A percentile compares a stretch with the other conserved stretches of the same genome.
Conservation (phyloP, 2,888 invertebrate genomes). For the Petrolisthes manimaculis region DNA sequence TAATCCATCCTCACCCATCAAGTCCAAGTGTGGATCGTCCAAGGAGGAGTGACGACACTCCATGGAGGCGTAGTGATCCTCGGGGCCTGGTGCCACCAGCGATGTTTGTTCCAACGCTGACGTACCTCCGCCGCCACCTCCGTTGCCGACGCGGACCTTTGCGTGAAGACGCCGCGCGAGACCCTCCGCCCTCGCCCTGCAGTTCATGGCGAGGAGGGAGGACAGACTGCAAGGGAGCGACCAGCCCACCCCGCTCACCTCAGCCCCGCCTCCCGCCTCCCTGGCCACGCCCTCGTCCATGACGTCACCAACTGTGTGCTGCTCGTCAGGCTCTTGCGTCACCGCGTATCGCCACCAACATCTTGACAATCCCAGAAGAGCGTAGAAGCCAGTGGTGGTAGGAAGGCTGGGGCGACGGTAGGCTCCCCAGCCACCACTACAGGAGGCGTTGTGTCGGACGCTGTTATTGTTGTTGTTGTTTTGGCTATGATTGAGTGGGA, state of each 20-base stretch:
- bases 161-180: constrained; percentile 60
- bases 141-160: constrained; percentile 35
- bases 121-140: constrained; percentile 4
- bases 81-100: constrained; percentile 39
- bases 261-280: constrained; percentile 45
- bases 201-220: constrained; percentile 64
- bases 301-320: constrained; percentile 29
- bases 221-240: constrained; percentile 63
- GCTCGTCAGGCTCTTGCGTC: constrained; percentile 25
- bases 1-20: constrained; percentile 23
- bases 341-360: constrained; percentile 50
- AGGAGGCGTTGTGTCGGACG: constrained; percentile 5
- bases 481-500: constrained; percentile 5
- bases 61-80: constrained; percentile 47
- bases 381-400: constrained; percentile 43
- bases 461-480: constrained; percentile 17
- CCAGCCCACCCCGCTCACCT: constrained; percentile 55
- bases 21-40: constrained; percentile 50
- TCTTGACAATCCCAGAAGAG: constrained; percentile 51
- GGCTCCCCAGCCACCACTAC: neutral
- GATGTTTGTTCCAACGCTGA: constrained; percentile 46
- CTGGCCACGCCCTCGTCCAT: constrained; percentile 58
- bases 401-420: constrained; percentile 11
- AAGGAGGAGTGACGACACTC: constrained; percentile 53
- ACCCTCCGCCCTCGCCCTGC: constrained; percentile 62